phyloP scores from a whole-genome alignment of 2,888 invertebrate species.

The Nephrotoma guestfalica region DNA sequence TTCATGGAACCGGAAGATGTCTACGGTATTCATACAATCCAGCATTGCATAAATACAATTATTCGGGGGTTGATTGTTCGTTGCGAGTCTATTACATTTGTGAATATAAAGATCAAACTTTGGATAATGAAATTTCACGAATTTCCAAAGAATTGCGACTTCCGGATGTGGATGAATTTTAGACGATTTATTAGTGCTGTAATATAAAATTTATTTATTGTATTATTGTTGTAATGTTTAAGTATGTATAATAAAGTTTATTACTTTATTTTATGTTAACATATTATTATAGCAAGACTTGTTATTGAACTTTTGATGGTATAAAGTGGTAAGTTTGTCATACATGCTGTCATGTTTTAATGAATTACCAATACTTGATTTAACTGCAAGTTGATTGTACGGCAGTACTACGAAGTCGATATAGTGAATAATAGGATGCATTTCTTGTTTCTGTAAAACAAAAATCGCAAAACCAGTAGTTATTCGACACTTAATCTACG shows the following conservation, averaged over 20 bases:
- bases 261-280: background rate
- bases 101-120: constrained; percentile 43
- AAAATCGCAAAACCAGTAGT: no score
- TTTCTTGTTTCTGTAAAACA: no score
- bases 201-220: background rate
- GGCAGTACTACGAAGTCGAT: no score
- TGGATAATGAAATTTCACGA: constrained; percentile 46
- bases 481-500: no score
- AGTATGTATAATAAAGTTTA: background rate
- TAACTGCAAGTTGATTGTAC: no score
- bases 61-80: constrained; percentile 61
- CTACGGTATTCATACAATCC: constrained; percentile 51
- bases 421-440: no score
- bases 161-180: background rate
- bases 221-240: background rate
- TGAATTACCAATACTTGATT: no score
- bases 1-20: constrained; percentile 54
- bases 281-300: background rate
- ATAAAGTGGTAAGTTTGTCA: background rate
- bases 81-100: constrained; percentile 54
- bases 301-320: background rate
- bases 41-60: constrained; percentile 42
- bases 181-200: background rate
- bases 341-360: no score
- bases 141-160: constrained; percentile 29